Evolutionary conservation across 2,888 invertebrate genomes (phyloP).

Genomic region (Eupsilia transversa): DNA sequence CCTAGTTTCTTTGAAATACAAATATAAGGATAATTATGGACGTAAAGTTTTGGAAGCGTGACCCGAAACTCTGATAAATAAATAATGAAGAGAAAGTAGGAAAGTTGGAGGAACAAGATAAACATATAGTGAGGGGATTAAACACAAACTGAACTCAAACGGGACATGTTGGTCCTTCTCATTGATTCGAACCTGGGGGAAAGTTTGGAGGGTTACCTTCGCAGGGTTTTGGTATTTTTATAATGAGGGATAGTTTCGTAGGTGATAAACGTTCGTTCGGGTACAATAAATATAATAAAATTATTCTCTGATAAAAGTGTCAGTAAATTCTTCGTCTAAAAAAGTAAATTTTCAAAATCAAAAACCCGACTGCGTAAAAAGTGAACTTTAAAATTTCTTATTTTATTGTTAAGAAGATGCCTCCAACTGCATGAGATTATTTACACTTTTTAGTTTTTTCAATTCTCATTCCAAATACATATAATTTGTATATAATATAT

Average conservation of each 20-base stretch:
- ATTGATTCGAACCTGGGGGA: constrained; percentile 55
- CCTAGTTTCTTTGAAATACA: constrained; percentile 47
- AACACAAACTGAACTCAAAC: constrained; percentile 62
- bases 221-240: not conserved
- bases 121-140: constrained; percentile 65
- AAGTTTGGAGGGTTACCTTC: constrained; percentile 38
- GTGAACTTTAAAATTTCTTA: no score
- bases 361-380: no score
- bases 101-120: constrained; percentile 63
- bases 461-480: no score
- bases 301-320: not conserved
- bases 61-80: constrained; percentile 64
- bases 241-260: not conserved
- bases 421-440: no score
- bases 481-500: no score
- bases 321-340: not conserved
- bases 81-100: constrained; percentile 62
- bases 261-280: not conserved
- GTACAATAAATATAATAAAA: not conserved
- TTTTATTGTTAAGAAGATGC: no score
- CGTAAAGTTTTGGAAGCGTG: constrained; percentile 54
- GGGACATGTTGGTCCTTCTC: constrained; percentile 44
- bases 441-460: no score
- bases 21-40: constrained; percentile 59
- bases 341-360: no score